Base-by-base conservation (phyloP, 2,888 invertebrate species). In the Mechanitis messenoides region DNA sequence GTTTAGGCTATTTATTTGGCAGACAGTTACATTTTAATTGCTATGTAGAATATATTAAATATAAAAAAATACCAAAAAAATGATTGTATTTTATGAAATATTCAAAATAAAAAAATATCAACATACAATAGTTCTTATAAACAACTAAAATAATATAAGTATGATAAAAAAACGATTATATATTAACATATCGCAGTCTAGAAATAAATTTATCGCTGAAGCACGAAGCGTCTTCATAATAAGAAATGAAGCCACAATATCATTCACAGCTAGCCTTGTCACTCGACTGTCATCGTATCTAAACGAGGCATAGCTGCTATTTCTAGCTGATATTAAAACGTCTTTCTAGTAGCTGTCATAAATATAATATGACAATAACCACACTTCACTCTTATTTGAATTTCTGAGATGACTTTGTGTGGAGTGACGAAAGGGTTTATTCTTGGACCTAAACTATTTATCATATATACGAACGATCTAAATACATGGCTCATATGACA, bases 351-450 rank as follows among this genome's bases (percentile, higher is more conserved):
- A 67, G 70, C 78, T 80, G 84, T 83, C 85, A 83, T 77, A 71
- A 78, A 78, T 75, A 75, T 75, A 76, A 79, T 75, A 78, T 81
- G 81, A 84, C 84, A 81, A 83, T 84, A 81, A 83, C 79, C 81
- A 80, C 78, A 76, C 80, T 78, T 79, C 72, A 76, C 74, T 78
- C 74, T 62, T 68, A 68, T 69, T 67, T 64, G 68, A 63, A 62
- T 71, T 74, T 74, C 76, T 72, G 62, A 61, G 76, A 70, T 73
- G 76, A 73, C 79, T 53, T 31, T 57, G 61, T 57, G 45, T 58
- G 57, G 63, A 54, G 60, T 63, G 58, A 55, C 58, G 55, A 56
- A 62, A 60, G 65, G 63, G 50, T 56, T 56, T 64, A 64, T 66
- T 66, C 58, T 62, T 33, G 56, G 59, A 53, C 61, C 54, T 33